These are phyloP conservation scores for Neogale vison DNA, from an alignment of 2,113 vertebrate species.

Conservation along the genomic window DNA sequence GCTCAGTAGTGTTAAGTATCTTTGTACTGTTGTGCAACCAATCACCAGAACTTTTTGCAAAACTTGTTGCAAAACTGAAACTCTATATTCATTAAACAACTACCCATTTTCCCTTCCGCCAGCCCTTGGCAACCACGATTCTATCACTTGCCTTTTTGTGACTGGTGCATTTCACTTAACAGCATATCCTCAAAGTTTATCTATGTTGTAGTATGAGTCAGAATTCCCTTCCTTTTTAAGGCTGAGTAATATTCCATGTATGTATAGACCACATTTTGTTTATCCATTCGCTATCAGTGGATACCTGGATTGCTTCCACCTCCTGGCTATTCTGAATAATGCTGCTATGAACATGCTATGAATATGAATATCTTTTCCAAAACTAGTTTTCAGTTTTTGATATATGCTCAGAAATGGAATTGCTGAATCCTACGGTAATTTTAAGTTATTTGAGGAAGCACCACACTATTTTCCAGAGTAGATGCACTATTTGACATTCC, in stretches of 20 bases:
- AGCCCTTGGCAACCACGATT: background rate
- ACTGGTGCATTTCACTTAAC: background rate
- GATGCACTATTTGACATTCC: background rate
- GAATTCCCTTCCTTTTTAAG: background rate
- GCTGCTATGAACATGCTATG: background rate
- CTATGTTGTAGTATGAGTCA: background rate
- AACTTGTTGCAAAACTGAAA: background rate
- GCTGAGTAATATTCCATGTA: background rate
- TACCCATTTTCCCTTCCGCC: background rate
- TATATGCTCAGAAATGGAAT: background rate
- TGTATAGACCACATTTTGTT: background rate
- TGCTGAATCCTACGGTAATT: background rate
- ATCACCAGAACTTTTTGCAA: background rate
- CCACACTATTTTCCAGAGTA: background rate
- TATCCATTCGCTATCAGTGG: too few species aligned
- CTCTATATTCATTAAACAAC: background rate
- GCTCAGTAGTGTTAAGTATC: background rate
- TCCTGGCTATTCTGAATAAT: background rate
- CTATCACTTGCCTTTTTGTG: background rate
- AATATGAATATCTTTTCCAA: background rate
- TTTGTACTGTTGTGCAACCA: background rate
- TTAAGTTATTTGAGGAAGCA: background rate
- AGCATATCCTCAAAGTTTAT: background rate
- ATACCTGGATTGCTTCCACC: background rate
- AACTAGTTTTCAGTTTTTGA: background rate